A percentile compares a stretch with the other conserved stretches of the same genome.
Evolutionary conservation across 1,140 invertebrate genomes (phyloP).

Genomic region (Theocolax elegans): DNA sequence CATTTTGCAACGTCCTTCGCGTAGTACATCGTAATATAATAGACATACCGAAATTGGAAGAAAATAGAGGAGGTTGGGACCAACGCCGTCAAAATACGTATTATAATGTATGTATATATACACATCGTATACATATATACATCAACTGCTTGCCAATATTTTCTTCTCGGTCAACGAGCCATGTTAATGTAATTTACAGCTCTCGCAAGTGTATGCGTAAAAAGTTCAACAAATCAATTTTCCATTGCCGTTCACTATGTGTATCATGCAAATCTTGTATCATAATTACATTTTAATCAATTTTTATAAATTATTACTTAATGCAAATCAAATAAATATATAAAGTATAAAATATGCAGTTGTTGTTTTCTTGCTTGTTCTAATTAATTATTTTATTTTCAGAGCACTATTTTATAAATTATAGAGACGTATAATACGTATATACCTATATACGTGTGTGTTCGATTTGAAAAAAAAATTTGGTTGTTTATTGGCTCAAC

Average conservation of each 20-base stretch:
- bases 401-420: no score
- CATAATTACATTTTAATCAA: conserved; percentile 33
- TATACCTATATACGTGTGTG: no score
- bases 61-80: conserved; percentile 48
- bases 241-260: conserved; percentile 24
- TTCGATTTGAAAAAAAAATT: no score
- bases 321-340: conserved; percentile 38
- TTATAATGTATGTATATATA: conserved; percentile 34
- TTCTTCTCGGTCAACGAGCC: conserved; percentile 50
- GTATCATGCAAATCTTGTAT: conserved; percentile 33
- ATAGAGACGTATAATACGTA: no score
- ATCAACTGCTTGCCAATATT: conserved; percentile 17
- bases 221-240: conserved; percentile 14
- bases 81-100: no score
- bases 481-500: no score
- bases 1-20: conserved; percentile 16
- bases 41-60: conserved; percentile 45
- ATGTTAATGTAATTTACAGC: conserved; percentile 46
- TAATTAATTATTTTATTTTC: no score
- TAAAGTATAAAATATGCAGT: no score
- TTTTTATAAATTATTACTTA: conserved; percentile 41
- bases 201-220: conserved; percentile 46
- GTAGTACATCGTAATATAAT: conserved; percentile 13
- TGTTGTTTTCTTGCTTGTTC: no score
- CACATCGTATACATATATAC: conserved; percentile 50